Conservation (phyloP, 2,113 vertebrate genomes). For the Mustelus asterias region DNA sequence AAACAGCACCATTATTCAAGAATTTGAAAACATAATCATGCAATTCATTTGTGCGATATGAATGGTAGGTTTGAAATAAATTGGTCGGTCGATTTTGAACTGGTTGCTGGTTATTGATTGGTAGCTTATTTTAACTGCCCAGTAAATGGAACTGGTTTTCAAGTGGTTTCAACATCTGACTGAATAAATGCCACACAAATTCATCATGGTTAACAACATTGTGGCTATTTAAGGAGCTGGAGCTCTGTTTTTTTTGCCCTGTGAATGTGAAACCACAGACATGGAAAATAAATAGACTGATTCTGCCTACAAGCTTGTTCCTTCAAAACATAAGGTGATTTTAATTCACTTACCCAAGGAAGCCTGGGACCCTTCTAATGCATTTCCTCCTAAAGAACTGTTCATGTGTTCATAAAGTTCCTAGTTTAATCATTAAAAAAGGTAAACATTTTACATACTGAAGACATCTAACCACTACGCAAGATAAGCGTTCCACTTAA, state of each 20-base stretch:
- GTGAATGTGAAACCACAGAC: neutral
- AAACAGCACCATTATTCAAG: neutral
- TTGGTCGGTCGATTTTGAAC: neutral
- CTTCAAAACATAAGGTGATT: neutral
- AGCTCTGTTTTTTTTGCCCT: neutral
- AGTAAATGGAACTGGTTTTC: neutral
- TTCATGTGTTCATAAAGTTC: constrained; percentile 98
- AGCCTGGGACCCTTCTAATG: constrained; percentile 84
- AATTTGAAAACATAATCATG: neutral
- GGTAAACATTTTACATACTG: neutral
- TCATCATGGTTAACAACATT: neutral
- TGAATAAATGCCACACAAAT: neutral
- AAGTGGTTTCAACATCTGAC: neutral
- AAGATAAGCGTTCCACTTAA: neutral
- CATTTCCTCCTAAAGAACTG: constrained; percentile 71
- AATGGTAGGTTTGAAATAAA: neutral
- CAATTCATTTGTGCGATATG: neutral
- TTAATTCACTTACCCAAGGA: constrained; percentile 72
- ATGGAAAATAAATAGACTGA: constrained; percentile 21
- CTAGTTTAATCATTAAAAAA: constrained; percentile 52
- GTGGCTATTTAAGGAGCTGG: neutral
- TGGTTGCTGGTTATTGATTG: neutral
- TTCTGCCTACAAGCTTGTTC: neutral
- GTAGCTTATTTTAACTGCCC: neutral
- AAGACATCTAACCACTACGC: constrained; percentile 39